Conservation (phyloP, 2,113 vertebrate species). For the Indri indri region DNA sequence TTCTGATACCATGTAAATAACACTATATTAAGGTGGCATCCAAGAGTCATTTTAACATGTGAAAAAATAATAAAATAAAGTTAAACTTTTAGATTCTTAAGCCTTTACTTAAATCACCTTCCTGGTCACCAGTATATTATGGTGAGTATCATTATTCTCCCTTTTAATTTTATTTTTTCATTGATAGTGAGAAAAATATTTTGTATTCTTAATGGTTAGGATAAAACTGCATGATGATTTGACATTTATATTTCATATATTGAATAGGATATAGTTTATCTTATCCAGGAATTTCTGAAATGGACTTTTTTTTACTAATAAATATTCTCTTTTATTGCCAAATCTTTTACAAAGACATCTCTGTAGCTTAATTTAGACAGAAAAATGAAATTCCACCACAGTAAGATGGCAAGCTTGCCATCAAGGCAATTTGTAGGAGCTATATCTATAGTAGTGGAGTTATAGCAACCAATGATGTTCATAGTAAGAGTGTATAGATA, state of each 20-base stretch:
- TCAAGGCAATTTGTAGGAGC: background rate
- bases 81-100: background rate
- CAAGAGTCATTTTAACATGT: background rate
- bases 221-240: background rate
- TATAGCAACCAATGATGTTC: background rate
- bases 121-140: background rate
- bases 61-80: background rate
- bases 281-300: background rate
- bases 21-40: background rate
- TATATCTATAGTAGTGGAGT: background rate
- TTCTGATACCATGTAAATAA: background rate
- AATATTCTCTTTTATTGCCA: background rate
- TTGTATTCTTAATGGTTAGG: background rate
- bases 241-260: background rate
- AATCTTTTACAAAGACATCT: background rate
- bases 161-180: background rate
- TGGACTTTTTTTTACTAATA: background rate
- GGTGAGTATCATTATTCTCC: background rate
- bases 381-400: background rate
- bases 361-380: background rate
- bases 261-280: background rate
- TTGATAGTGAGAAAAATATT: background rate
- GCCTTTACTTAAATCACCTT: background rate
- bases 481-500: background rate
- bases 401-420: background rate